These are phyloP conservation scores for Brachypteracias leptosomus DNA, from an alignment of 2,113 vertebrate species.

Conservation along the genomic window DNA sequence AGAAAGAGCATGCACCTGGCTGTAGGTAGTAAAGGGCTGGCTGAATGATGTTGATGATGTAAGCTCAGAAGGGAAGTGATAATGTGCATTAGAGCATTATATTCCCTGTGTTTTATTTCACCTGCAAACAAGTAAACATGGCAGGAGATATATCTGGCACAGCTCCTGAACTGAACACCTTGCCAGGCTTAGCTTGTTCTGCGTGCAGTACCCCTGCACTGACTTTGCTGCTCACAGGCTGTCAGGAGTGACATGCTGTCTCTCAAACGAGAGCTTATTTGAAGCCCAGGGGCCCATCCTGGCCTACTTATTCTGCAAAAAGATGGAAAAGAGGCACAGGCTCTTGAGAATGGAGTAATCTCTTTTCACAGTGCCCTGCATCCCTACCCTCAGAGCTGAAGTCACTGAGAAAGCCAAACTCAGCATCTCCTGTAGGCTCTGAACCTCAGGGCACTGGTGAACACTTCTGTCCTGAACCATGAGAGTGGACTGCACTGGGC, in stretches of 20 bases:
- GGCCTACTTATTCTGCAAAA: neutral
- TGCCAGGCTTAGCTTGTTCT: neutral
- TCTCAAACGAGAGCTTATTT: neutral
- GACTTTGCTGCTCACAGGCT: neutral
- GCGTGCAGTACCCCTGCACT: neutral
- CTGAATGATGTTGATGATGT: neutral
- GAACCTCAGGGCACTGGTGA: neutral
- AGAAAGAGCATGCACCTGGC: neutral
- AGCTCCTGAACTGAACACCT: neutral
- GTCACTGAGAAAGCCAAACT: neutral
- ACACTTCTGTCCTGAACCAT: accelerated
- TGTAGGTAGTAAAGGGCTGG: neutral
- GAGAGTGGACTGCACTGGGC: accelerated
- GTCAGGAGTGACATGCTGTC: neutral
- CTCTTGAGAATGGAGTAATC: neutral
- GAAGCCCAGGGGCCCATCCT: neutral
- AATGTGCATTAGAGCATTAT: neutral
- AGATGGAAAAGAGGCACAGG: neutral
- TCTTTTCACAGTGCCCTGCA: neutral
- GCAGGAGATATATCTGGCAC: neutral
- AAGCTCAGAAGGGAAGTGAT: neutral
- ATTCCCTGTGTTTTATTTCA: conserved; percentile 5
- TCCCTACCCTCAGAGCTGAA: neutral
- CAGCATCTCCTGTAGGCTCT: neutral
- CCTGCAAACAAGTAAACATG: neutral